These are phyloP conservation scores for Dasyurus viverrinus DNA, from an alignment of 2,113 vertebrate genomes.

Conservation along the genomic window DNA sequence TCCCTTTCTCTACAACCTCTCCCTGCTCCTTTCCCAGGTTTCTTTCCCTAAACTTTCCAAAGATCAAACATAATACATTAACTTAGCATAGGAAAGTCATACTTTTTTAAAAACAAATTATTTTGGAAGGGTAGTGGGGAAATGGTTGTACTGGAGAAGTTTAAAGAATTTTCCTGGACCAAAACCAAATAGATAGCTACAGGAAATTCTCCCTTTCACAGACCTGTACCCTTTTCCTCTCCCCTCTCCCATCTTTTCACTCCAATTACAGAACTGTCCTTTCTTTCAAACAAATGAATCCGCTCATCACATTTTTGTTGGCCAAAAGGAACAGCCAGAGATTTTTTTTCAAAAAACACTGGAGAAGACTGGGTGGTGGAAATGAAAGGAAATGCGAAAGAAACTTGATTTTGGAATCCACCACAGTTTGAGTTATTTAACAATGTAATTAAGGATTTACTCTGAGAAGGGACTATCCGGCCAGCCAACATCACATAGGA, in stretches of 20 bases:
- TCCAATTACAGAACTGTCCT: not conserved
- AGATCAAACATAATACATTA: not conserved
- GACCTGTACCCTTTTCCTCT: not conserved
- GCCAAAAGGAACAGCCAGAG: not conserved
- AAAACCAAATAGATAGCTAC: not conserved
- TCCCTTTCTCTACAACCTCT: not conserved
- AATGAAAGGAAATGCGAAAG: not conserved
- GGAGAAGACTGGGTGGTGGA: not conserved
- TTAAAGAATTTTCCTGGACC: not conserved
- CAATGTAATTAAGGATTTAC: not conserved
- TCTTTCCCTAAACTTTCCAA: not conserved
- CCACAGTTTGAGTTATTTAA: not conserved
- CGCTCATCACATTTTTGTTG: not conserved
- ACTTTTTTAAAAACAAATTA: not conserved
- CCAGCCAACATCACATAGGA: not conserved
- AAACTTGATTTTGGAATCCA: not conserved
- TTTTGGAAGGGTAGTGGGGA: not conserved
- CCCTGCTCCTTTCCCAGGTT: not conserved
- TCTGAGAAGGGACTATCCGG: not conserved
- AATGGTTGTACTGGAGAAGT: not conserved
- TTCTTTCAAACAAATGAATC: not conserved
- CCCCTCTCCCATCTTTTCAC: not conserved
- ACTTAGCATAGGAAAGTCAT: not conserved
- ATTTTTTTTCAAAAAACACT: not conserved
- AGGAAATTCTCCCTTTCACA: conserved; percentile 5